phyloP scores from a whole-genome alignment of 2,113 vertebrate genomes.

The Solea senegalensis region DNA sequence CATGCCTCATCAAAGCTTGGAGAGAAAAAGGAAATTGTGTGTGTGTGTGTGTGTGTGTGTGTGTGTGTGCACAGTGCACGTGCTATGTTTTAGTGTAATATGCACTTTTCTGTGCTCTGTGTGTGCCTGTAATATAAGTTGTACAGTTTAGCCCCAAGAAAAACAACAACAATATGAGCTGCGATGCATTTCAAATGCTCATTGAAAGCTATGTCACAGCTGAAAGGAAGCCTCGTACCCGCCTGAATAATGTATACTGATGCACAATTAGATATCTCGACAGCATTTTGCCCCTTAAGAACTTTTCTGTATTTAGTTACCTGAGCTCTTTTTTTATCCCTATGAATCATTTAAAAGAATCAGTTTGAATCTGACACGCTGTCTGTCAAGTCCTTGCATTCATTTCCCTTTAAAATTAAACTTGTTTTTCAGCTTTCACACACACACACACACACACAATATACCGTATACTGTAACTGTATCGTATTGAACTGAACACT shows the following conservation, averaged over 20 bases:
- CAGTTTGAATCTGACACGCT: conserved; percentile 20
- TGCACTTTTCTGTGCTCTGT: neutral
- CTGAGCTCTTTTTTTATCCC: conserved; percentile 22
- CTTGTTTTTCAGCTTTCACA: no score
- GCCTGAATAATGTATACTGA: conserved; percentile 71
- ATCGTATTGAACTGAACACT: no score
- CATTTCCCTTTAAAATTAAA: no score
- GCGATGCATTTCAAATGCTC: conserved; percentile 54
- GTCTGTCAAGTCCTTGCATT: neutral
- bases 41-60: conserved; percentile 1
- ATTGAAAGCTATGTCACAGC: conserved; percentile 52
- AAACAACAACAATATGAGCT: conserved; percentile 51
- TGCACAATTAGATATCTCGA: conserved; percentile 72
- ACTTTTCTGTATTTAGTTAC: conserved; percentile 68
- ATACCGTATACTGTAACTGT: no score
- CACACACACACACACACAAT: no score
- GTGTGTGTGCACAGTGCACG: neutral
- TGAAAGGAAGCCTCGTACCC: conserved; percentile 61
- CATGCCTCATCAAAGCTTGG: conserved; percentile 66
- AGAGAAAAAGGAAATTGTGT: conserved; percentile 28
- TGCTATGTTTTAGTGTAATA: conserved; percentile 2
- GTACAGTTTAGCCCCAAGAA: conserved; percentile 21
- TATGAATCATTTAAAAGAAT: conserved; percentile 61
- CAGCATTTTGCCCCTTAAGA: conserved; percentile 58
- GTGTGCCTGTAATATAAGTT: conserved; percentile 9